Conservation (phyloP, 2,888 invertebrate genomes). For the Thysanoteuthis rhombus region DNA sequence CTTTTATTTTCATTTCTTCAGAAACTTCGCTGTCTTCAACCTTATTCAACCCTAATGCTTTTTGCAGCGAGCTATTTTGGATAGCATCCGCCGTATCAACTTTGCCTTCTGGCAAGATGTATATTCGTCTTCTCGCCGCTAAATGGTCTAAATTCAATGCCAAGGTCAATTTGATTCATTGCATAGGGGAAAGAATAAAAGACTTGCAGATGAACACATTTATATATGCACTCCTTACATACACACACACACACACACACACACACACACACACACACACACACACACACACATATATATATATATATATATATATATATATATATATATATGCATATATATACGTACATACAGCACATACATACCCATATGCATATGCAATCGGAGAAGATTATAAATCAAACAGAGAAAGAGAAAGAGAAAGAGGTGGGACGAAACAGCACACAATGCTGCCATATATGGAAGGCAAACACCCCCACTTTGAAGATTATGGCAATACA, state of each 20-base stretch:
- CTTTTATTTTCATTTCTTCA: not conserved
- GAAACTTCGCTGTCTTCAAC: not conserved
- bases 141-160: not conserved
- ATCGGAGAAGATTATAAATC: too few species aligned
- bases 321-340: not conserved
- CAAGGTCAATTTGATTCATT: not conserved
- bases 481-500: too few species aligned
- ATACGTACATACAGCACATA: too few species aligned
- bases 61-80: not conserved
- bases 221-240: not conserved
- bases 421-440: too few species aligned
- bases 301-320: not conserved
- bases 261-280: not conserved
- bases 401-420: too few species aligned
- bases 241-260: not conserved
- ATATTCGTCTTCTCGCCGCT: not conserved
- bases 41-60: not conserved
- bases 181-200: not conserved
- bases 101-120: not conserved
- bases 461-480: too few species aligned
- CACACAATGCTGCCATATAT: too few species aligned
- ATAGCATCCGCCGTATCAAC: not conserved
- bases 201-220: not conserved
- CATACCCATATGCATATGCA: too few species aligned
- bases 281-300: not conserved